Evolutionary conservation across 2,888 invertebrate species (phyloP).

Genomic region (Polyommatus iphigenia): DNA sequence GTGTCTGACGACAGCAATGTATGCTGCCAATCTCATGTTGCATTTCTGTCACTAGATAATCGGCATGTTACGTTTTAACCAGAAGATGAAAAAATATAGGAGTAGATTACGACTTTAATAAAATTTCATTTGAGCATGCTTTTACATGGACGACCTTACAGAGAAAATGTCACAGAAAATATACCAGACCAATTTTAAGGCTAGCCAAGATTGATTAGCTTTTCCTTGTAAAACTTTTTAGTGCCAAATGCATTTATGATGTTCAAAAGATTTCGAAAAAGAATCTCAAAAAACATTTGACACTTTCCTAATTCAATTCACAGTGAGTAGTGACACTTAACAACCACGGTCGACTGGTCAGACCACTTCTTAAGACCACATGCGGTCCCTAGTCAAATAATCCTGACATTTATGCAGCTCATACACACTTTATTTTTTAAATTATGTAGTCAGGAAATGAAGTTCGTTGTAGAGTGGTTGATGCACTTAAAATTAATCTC

Average conservation of each 20-base stretch:
- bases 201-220: neutral
- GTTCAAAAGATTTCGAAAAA: neutral
- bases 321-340: neutral
- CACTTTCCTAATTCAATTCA: conserved; percentile 28
- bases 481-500: neutral
- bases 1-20: neutral
- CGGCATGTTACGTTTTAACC: neutral
- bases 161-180: neutral
- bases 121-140: no score
- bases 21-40: neutral
- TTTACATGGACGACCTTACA: no score
- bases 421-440: neutral
- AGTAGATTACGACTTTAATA: no score
- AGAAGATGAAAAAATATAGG: no score
- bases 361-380: neutral
- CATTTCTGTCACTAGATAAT: neutral
- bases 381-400: conserved; percentile 5
- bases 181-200: neutral
- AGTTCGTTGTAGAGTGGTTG: neutral
- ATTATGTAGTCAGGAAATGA: neutral
- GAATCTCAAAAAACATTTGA: neutral
- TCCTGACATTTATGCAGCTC: neutral
- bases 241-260: neutral
- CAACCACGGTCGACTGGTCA: conserved; percentile 7
- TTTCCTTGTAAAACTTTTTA: neutral